Percentiles rank a stretch among this genome's conserved stretches.
Evolutionary conservation across 1,140 invertebrate species (phyloP).

Genomic region (Choristoneura fumiferana): DNA sequence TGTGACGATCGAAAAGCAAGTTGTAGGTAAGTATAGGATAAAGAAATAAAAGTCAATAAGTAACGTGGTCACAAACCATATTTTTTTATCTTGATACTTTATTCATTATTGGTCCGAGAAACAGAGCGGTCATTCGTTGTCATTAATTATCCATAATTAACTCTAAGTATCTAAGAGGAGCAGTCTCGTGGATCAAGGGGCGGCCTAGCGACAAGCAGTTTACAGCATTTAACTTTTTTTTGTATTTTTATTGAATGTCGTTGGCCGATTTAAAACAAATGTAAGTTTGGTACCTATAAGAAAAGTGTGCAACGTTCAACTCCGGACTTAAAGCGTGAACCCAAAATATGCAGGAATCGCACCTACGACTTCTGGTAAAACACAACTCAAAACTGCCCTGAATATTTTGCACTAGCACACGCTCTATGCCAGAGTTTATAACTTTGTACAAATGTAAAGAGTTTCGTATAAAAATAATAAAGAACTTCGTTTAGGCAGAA

Average conservation of each 20-base stretch:
- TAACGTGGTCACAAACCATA: conserved; percentile 60
- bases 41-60: conserved; percentile 35
- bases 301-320: conserved; percentile 73
- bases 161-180: conserved; percentile 60
- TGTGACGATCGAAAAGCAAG: too few relatives aligned
- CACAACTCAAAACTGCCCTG: conserved; percentile 32
- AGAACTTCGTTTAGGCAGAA: conserved; percentile 63
- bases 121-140: conserved; percentile 60
- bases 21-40: background rate
- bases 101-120: conserved; percentile 64
- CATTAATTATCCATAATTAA: conserved; percentile 41
- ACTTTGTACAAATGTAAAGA: conserved; percentile 67
- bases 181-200: conserved; percentile 63
- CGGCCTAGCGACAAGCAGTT: conserved; percentile 54
- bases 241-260: conserved; percentile 60
- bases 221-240: conserved; percentile 58
- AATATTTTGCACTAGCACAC: conserved; percentile 60
- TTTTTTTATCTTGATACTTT: conserved; percentile 59
- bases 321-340: conserved; percentile 62
- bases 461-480: conserved; percentile 70
- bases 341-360: conserved; percentile 52
- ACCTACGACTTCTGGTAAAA: background rate
- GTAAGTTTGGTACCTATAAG: conserved; percentile 43
- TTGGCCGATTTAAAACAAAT: conserved; percentile 50
- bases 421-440: conserved; percentile 59